Percentiles rank a stretch among this genome's conserved stretches.
Conservation (phyloP, 2,113 vertebrate species). For the Noturus placidus region DNA sequence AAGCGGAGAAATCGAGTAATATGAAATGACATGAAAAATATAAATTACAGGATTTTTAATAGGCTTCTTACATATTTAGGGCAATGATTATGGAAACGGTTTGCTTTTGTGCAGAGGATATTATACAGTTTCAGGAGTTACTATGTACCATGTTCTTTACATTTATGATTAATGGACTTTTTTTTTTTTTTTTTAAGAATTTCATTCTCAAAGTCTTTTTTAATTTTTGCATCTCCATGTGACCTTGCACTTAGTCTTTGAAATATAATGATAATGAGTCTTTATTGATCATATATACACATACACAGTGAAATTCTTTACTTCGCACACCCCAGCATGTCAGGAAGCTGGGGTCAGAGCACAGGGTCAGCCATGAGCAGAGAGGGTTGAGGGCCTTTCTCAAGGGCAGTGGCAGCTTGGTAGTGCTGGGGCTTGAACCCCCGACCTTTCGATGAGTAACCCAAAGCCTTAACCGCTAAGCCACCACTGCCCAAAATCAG, state of each 20-base stretch:
- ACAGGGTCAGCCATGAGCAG: too few relatives aligned
- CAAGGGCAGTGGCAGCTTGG: too few relatives aligned
- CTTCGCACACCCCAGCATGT: too few relatives aligned
- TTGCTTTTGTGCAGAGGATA: neutral
- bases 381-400: too few relatives aligned
- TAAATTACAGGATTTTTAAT: neutral
- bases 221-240: neutral
- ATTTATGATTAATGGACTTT: neutral
- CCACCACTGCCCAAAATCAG: too few relatives aligned
- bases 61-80: neutral
- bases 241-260: neutral
- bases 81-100: neutral
- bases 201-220: neutral
- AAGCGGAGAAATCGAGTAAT: neutral
- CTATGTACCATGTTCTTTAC: neutral
- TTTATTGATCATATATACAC: too few relatives aligned
- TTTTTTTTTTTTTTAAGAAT: neutral
- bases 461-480: too few relatives aligned
- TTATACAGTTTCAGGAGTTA: neutral
- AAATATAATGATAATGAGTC: too few relatives aligned
- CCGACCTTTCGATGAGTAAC: too few relatives aligned
- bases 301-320: too few relatives aligned
- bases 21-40: neutral
- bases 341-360: too few relatives aligned
- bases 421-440: too few relatives aligned